These are phyloP conservation scores for Phengaris alcon DNA, from an alignment of 2,888 invertebrate genomes.

Conservation along the genomic window DNA sequence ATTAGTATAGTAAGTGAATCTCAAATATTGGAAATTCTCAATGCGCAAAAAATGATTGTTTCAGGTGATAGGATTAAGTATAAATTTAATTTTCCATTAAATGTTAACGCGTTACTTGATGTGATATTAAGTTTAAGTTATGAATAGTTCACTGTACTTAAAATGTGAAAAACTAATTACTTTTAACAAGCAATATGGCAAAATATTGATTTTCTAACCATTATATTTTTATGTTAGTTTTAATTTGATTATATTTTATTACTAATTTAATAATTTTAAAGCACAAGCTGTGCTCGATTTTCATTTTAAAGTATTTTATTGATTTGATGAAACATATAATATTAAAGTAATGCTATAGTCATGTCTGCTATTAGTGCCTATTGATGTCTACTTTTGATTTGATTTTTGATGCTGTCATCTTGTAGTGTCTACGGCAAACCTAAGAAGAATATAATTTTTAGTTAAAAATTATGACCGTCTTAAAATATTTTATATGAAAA, in stretches of 20 bases:
- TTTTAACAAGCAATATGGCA: slow-evolving; percentile 6
- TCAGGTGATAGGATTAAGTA: slow-evolving; percentile 24
- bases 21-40: slow-evolving; percentile 26
- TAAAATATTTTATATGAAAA: too few relatives aligned
- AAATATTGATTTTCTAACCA: slow-evolving; percentile 14
- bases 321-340: too few relatives aligned
- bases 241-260: too few relatives aligned
- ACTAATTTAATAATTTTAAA: too few relatives aligned
- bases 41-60: slow-evolving; percentile 19
- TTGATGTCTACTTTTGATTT: slow-evolving; percentile 17
- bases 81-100: slow-evolving; percentile 24
- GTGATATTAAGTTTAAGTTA: not conserved
- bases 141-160: too few relatives aligned
- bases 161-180: not conserved
- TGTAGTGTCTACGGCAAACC: not conserved
- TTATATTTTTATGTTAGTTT: not conserved
- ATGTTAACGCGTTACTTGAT: slow-evolving; percentile 7
- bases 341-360: too few relatives aligned
- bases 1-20: slow-evolving; percentile 29
- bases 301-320: too few relatives aligned
- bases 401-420: not conserved
- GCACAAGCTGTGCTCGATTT: too few relatives aligned
- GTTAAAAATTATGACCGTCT: too few relatives aligned
- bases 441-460: not conserved
- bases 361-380: slow-evolving; percentile 26